Conservation (phyloP, 1,140 invertebrate genomes). For the Uloborus diversus region DNA sequence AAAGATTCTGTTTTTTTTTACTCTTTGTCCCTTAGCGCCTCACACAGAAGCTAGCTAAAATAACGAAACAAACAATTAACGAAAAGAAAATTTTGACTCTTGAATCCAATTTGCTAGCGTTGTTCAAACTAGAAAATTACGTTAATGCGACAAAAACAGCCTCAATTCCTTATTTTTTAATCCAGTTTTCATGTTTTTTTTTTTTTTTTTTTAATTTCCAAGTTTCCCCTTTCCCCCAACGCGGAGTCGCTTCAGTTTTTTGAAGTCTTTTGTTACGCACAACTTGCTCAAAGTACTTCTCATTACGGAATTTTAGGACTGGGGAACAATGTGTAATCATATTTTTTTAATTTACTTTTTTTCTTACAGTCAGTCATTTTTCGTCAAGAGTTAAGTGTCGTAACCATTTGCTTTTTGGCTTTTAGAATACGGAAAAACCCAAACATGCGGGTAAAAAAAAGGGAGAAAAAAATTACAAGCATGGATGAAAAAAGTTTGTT, state of each 20-base stretch:
- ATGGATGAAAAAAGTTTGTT: not conserved
- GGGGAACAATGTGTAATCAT: slow-evolving; percentile 37
- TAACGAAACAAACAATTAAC: slow-evolving; percentile 53
- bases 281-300: slow-evolving; percentile 33
- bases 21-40: not conserved
- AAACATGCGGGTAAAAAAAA: slow-evolving; percentile 7
- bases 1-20: slow-evolving; percentile 20
- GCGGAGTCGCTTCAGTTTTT: not conserved
- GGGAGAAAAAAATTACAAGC: not conserved
- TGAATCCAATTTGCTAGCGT: slow-evolving; percentile 50
- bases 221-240: not conserved
- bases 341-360: slow-evolving; percentile 36
- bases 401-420: slow-evolving; percentile 26
- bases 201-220: slow-evolving; percentile 16
- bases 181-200: not conserved
- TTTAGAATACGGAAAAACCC: not conserved
- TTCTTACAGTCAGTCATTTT: slow-evolving; percentile 45
- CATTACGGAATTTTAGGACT: slow-evolving; percentile 44
- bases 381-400: slow-evolving; percentile 38
- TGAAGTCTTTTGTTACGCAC: slow-evolving; percentile 34
- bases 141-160: slow-evolving; percentile 47
- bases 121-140: slow-evolving; percentile 54
- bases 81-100: slow-evolving; percentile 49
- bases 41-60: slow-evolving; percentile 9
- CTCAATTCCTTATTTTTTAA: slow-evolving; percentile 14